Percentiles rank a stretch among this genome's conserved stretches.
These are phyloP conservation scores for Drosophila infuscata DNA, from an alignment of 2,888 invertebrate genomes.

Conservation along the genomic window DNA sequence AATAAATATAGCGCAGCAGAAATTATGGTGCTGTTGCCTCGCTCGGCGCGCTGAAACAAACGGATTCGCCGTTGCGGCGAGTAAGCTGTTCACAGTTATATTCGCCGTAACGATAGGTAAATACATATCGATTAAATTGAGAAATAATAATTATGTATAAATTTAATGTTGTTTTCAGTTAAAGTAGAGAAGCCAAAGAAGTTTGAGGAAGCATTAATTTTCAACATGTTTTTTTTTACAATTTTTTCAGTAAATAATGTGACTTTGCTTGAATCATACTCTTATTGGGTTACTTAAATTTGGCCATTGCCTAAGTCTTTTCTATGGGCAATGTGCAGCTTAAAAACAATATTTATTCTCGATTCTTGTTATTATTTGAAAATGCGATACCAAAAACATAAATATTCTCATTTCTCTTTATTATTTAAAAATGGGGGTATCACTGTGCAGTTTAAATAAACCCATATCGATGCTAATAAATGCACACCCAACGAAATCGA, in stretches of 20 bases:
- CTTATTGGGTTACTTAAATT: neutral
- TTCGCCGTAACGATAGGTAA: conserved; percentile 35
- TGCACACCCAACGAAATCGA: conserved; percentile 4
- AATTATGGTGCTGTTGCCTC: conserved; percentile 4
- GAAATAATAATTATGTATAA: neutral
- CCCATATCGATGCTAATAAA: conserved; percentile 28
- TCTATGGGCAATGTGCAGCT: neutral
- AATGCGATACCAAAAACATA: neutral
- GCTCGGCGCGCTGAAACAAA: conserved; percentile 46
- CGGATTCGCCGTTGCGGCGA: conserved; percentile 26
- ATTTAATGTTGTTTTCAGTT: no score
- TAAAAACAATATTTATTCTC: neutral
- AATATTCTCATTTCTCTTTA: neutral
- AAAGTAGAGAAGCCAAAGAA: neutral
- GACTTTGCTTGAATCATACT: neutral
- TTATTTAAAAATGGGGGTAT: conserved; percentile 11
- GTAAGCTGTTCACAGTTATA: conserved; percentile 1
- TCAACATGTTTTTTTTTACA: neutral
- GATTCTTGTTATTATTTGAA: neutral
- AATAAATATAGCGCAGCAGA: conserved; percentile 4
- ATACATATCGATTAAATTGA: conserved; percentile 9
- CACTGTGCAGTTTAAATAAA: neutral
- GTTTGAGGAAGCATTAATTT: neutral
- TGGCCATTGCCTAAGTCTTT: neutral
- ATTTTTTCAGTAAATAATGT: neutral